A percentile compares a stretch with the other conserved stretches of the same genome.
Evolutionary conservation across 2,797 vertebrate genomes (phyloP).

Genomic region (Phalloptychus januarius): DNA sequence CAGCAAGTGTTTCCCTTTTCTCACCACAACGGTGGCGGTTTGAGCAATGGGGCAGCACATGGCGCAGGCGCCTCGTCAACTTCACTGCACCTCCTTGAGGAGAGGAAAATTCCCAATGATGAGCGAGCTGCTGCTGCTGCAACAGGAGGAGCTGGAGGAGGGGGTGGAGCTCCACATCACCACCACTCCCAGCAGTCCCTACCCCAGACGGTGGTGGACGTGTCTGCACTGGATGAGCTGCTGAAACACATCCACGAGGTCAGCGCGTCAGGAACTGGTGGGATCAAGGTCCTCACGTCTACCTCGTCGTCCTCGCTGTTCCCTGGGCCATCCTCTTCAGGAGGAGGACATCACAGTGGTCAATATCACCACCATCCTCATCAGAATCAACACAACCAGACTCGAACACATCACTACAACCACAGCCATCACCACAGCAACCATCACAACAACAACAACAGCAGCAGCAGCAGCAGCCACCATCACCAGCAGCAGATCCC

Average conservation of each 20-base stretch:
- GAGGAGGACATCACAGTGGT: slow-evolving; percentile 26
- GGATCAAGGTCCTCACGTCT: slow-evolving; percentile 73
- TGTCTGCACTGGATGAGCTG: slow-evolving; percentile 86
- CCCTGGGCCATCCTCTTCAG: slow-evolving; percentile 34
- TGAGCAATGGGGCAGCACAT: slow-evolving; percentile 55
- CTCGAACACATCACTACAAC: slow-evolving; percentile 62
- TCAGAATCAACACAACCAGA: slow-evolving; percentile 37
- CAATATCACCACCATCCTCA: slow-evolving; percentile 46
- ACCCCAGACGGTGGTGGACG: slow-evolving; percentile 77
- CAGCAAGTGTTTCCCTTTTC: slow-evolving; percentile 73
- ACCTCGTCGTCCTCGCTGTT: slow-evolving; percentile 63
- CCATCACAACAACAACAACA: slow-evolving; percentile 45
- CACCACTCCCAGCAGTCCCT: slow-evolving; percentile 73
- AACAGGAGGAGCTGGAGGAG: background rate
- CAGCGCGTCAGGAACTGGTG: slow-evolving; percentile 69
- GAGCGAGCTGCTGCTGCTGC: slow-evolving; percentile 53
- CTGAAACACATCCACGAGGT: slow-evolving; percentile 84
- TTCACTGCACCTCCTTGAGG: slow-evolving; percentile 64
- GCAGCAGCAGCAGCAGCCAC: slow-evolving; percentile 3
- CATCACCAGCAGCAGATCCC: slow-evolving; percentile 69
- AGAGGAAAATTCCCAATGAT: slow-evolving; percentile 60
- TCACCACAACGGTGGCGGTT: slow-evolving; percentile 43
- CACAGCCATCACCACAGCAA: slow-evolving; percentile 55
- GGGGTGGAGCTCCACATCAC: slow-evolving; percentile 11
- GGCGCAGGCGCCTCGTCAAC: slow-evolving; percentile 37